These are phyloP conservation scores for Montipora capricornis DNA, from an alignment of 64 coral and sea anemone genomes.

Conservation along the genomic window DNA sequence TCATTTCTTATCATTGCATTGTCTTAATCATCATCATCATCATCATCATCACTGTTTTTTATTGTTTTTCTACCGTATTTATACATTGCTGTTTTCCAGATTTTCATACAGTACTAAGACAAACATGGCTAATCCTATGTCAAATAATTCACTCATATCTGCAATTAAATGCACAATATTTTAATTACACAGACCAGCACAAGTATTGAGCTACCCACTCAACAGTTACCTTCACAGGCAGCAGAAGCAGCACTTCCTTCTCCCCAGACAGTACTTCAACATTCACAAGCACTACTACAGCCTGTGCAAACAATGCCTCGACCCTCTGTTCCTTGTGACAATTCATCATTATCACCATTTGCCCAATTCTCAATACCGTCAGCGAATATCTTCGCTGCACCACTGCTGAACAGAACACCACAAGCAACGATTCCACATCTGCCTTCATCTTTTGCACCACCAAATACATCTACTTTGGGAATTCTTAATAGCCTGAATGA, in stretches of 20 bases:
- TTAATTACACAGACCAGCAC: background rate
- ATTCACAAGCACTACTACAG: constrained; percentile 17
- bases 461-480: background rate
- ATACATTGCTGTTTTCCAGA: too few species aligned
- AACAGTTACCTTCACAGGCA: background rate
- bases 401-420: constrained; percentile 2
- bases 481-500: constrained; percentile 24
- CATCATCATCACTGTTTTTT: too few species aligned
- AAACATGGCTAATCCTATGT: background rate
- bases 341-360: background rate
- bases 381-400: constrained; percentile 7
- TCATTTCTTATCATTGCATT: too few species aligned
- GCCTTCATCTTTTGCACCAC: background rate
- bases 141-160: background rate
- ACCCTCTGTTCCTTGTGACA: background rate
- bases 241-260: background rate
- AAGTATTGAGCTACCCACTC: background rate
- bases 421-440: constrained; percentile 9
- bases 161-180: too few species aligned
- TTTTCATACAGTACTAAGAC: too few species aligned
- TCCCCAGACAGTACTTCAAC: background rate
- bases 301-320: background rate
- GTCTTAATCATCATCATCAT: too few species aligned
- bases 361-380: background rate
- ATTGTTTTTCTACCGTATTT: too few species aligned